Evolutionary conservation across 2,113 vertebrate genomes (phyloP), one percentile per base, ranked within the genome.

Genomic region (Nanorana parkeri): DNA sequence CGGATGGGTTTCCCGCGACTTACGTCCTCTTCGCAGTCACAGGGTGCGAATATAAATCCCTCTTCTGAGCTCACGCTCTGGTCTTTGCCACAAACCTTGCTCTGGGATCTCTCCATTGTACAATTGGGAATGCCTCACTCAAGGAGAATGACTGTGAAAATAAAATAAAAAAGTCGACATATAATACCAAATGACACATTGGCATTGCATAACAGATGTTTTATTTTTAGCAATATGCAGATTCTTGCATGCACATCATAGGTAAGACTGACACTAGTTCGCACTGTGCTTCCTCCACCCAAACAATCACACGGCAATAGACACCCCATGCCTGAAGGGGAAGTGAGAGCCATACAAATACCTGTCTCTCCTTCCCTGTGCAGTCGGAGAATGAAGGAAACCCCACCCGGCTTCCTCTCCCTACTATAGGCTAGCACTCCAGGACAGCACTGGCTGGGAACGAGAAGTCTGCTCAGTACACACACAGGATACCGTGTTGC

Each of bases 21-120:
- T 52, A 88, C 81, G 17, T 92, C 90, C 56, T 96, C 94, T 0
- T 90, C 94, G n/a, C 87, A 90, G 0, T 94, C 93, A 21, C 94
- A 96, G 0, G 93, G 83, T 0, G 95, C 86, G 83, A 95, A 97
- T 87, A 92, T 91, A 88, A 88, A 95, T 0, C 86, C 76, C 24
- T 88, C 83, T 3, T 95, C 94, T 1, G 92, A 60, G 67, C 86
- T 86, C 32, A 88, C 19, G 1, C 92, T 92, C 23, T 87, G 88
- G 75, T 90, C 89, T 17, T 85, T 84, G 79, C 83, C 0, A 51
- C 73, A 82, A 77, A 86, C 80, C 1, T 86, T 87, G 17, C 91
- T 91, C 26, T 81, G 88, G 32, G 90, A 86, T 85, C 85, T 85
- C 78, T 93, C 93, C 90, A 91, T 92, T 58, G 68, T 63, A 61